Evolutionary conservation across 2,113 vertebrate genomes (phyloP).

Genomic region (Jaculus jaculus): DNA sequence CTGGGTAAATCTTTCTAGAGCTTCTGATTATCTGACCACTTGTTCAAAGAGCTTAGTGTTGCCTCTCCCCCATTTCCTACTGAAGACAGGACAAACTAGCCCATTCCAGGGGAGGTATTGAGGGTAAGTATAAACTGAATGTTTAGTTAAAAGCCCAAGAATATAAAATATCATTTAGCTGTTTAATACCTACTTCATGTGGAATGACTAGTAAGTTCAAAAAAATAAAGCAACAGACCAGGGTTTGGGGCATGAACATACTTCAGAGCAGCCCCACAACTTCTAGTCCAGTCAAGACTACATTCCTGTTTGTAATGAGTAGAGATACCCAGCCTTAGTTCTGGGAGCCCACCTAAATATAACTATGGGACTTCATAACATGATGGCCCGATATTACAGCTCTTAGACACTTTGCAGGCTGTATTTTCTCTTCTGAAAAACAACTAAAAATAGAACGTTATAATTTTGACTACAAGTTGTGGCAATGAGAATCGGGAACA

Average conservation of each 20-base stretch:
- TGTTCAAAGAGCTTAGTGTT: not conserved
- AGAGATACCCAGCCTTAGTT: not conserved
- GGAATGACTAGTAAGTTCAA: not conserved
- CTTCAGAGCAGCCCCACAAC: not conserved
- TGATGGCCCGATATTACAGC: not conserved
- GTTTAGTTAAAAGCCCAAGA: not conserved
- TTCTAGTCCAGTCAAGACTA: not conserved
- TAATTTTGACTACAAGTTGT: not conserved
- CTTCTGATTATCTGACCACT: not conserved
- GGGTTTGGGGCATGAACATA: not conserved
- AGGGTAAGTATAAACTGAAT: not conserved
- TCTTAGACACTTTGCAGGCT: not conserved
- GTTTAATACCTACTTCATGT: not conserved
- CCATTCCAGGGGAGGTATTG: not conserved
- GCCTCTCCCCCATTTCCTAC: not conserved
- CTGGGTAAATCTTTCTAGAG: not conserved
- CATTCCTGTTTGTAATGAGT: not conserved
- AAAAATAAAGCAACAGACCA: not conserved
- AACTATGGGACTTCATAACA: not conserved
- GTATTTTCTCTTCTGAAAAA: not conserved
- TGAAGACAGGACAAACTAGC: not conserved
- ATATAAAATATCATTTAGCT: not conserved
- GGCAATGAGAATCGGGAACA: not conserved
- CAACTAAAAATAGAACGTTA: constrained; percentile 23
- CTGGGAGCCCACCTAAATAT: not conserved